Evolutionary conservation across 2,888 invertebrate species (phyloP).

Genomic region (Yponomeuta cagnagella): DNA sequence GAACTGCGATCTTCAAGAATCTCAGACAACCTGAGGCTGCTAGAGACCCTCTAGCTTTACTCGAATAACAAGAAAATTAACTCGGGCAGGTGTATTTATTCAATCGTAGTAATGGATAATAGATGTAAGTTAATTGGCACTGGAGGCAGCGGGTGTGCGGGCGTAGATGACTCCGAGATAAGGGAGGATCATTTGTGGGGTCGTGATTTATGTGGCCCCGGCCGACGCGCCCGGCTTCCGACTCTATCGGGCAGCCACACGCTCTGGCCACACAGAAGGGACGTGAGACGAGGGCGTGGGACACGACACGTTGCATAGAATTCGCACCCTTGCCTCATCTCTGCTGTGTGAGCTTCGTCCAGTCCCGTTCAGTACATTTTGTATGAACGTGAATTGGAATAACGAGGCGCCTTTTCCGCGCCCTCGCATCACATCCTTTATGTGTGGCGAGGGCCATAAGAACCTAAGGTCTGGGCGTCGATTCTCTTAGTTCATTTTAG

Average conservation of each 20-base stretch:
- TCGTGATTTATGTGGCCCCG: slow-evolving; percentile 2
- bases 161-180: slow-evolving; percentile 6
- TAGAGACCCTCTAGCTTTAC: not conserved
- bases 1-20: not conserved
- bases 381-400: no score
- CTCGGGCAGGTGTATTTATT: slow-evolving; percentile 1
- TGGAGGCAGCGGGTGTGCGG: slow-evolving; percentile 1
- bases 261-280: not conserved
- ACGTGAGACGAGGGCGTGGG: no score
- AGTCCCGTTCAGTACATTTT: no score
- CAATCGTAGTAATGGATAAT: slow-evolving; percentile 24
- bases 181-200: slow-evolving; percentile 4
- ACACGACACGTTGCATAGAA: no score
- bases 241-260: not conserved
- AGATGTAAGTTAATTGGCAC: slow-evolving; percentile 30
- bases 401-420: no score
- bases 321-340: no score
- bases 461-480: not conserved
- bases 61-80: not conserved
- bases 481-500: not conserved
- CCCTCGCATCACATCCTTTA: no score
- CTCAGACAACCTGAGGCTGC: no score
- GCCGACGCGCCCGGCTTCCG: not conserved
- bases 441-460: no score
- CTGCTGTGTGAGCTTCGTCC: no score